Percentiles rank a stretch among this genome's conserved stretches.
These are phyloP conservation scores for Drosophila robusta DNA, from an alignment of 2,888 invertebrate genomes.

Conservation along the genomic window DNA sequence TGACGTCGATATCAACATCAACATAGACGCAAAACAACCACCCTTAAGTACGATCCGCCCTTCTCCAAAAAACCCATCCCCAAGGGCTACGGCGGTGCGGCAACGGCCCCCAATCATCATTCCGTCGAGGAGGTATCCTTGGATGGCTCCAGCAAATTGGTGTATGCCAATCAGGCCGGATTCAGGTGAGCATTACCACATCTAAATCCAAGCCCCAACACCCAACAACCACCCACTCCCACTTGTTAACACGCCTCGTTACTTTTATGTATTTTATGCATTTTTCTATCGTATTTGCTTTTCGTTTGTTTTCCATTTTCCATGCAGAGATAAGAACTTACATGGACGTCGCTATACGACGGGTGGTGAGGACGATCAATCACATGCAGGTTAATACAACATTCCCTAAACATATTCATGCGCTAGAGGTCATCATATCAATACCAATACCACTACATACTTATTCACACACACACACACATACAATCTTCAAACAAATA, in stretches of 20 bases:
- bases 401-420: constrained; percentile 38
- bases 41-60: constrained; percentile 95
- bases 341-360: constrained; percentile 91
- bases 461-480: constrained; percentile 7
- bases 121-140: constrained; percentile 92
- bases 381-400: constrained; percentile 89
- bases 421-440: constrained; percentile 43
- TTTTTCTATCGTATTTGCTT: constrained; percentile 8
- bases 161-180: constrained; percentile 89
- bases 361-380: constrained; percentile 91
- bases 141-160: constrained; percentile 93
- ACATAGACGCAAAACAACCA: constrained; percentile 93
- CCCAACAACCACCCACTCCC: neutral
- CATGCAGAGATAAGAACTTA: constrained; percentile 92
- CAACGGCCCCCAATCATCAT: constrained; percentile 88
- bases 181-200: constrained; percentile 88
- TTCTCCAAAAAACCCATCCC: constrained; percentile 93
- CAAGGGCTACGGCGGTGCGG: constrained; percentile 88
- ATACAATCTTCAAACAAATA: constrained; percentile 30
- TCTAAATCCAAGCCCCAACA: neutral
- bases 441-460: constrained; percentile 22
- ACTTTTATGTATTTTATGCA: constrained; percentile 13
- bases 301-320: constrained; percentile 10
- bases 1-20: constrained; percentile 53
- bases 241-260: constrained; percentile 19